Conservation (phyloP, 2,797 vertebrate species). For the Glossophaga mutica region DNA sequence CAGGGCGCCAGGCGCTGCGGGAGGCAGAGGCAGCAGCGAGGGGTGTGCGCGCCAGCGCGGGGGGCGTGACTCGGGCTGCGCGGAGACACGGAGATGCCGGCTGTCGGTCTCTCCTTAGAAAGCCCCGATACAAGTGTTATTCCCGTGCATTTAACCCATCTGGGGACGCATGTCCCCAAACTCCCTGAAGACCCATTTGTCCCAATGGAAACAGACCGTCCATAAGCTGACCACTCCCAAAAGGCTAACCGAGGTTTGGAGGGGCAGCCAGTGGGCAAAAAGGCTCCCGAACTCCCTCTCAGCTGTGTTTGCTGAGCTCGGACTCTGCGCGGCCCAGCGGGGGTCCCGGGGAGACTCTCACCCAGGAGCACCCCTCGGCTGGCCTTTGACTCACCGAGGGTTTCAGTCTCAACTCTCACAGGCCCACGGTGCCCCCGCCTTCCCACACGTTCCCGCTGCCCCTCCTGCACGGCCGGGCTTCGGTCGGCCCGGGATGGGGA, state of each 20-base stretch:
- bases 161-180: accelerated
- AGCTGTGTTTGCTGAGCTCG: accelerated
- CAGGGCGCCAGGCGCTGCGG: accelerated
- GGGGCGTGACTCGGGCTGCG: accelerated
- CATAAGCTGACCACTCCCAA: accelerated
- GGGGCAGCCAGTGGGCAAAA: accelerated
- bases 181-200: accelerated
- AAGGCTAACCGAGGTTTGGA: background rate
- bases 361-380: accelerated
- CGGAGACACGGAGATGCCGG: accelerated
- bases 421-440: accelerated
- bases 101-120: too few relatives aligned
- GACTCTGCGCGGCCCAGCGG: accelerated
- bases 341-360: accelerated
- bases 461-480: background rate
- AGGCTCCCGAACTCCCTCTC: accelerated
- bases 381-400: accelerated
- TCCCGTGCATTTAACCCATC: accelerated
- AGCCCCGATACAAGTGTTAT: accelerated
- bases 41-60: accelerated
- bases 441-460: accelerated
- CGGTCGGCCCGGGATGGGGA: background rate
- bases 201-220: accelerated
- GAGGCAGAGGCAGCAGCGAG: background rate
- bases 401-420: accelerated